Conservation (phyloP, 2,113 vertebrate genomes). For the Rhinichthys klamathensis region DNA sequence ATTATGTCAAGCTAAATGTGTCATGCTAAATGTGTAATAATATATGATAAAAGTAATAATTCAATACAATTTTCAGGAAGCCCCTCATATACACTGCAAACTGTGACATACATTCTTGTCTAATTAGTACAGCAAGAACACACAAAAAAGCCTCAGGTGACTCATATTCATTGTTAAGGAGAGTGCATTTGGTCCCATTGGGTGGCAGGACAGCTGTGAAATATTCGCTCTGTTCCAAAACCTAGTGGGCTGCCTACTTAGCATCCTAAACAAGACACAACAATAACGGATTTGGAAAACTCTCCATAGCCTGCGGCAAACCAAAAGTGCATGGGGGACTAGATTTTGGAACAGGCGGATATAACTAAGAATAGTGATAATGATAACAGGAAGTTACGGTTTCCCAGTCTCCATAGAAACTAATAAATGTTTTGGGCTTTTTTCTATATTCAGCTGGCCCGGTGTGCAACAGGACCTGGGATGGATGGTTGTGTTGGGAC, state of each 20-base stretch:
- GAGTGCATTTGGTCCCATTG: background rate
- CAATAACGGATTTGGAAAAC: background rate
- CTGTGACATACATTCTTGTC: slow-evolving; percentile 23
- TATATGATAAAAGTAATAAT: background rate
- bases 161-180: slow-evolving; percentile 11
- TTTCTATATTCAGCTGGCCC: slow-evolving; percentile 66
- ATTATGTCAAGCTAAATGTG: no score
- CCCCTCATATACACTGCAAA: slow-evolving; percentile 8
- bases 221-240: background rate
- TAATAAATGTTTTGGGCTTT: background rate
- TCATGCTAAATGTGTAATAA: background rate
- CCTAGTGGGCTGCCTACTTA: background rate
- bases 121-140: slow-evolving; percentile 34
- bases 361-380: slow-evolving; percentile 9
- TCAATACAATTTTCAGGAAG: slow-evolving; percentile 8
- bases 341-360: background rate
- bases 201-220: slow-evolving; percentile 1
- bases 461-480: slow-evolving; percentile 94
- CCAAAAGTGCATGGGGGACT: background rate
- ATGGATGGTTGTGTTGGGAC: slow-evolving; percentile 97
- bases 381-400: background rate
- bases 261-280: background rate
- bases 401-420: slow-evolving; percentile 5
- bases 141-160: slow-evolving; percentile 25
- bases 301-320: background rate